These are phyloP conservation scores for Habroteleia sp. DNA, from an alignment of 2,888 invertebrate species.

Conservation along the genomic window DNA sequence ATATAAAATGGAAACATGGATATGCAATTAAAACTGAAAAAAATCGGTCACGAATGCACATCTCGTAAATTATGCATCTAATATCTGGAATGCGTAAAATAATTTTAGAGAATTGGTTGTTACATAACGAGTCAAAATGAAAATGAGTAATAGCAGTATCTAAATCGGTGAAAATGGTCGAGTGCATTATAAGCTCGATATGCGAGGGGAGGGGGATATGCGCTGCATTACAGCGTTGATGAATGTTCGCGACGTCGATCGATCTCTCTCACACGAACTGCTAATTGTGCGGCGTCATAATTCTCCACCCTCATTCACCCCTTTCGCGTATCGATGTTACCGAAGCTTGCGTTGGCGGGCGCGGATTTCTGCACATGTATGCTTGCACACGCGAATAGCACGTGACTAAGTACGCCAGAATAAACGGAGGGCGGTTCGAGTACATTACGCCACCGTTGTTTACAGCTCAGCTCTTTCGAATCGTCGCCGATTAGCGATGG, in stretches of 20 bases:
- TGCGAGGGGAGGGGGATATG: too few species aligned
- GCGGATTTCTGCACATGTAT: conserved; percentile 50
- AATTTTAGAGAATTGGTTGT: conserved; percentile 26
- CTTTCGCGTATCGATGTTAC: conserved; percentile 59
- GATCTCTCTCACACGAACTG: conserved; percentile 81
- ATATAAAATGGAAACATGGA: too few species aligned
- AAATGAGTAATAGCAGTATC: conserved; percentile 69
- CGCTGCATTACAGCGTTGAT: conserved; percentile 78
- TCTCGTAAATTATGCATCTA: too few species aligned
- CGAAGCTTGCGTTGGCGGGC: conserved; percentile 47
- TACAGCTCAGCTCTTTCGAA: conserved; percentile 70
- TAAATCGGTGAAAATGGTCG: conserved; percentile 71
- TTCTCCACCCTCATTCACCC: conserved; percentile 72
- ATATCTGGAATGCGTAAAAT: background rate
- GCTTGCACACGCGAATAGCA: conserved; percentile 54
- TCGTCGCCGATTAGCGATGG: conserved; percentile 57
- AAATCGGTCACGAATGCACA: too few species aligned
- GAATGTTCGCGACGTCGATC: conserved; percentile 80
- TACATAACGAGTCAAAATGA: conserved; percentile 59
- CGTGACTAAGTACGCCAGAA: conserved; percentile 46
- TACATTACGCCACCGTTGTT: conserved; percentile 70
- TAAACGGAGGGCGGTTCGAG: conserved; percentile 62
- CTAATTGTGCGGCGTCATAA: conserved; percentile 81
- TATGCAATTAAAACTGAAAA: too few species aligned
- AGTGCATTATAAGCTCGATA: conserved; percentile 72